A percentile compares a stretch with the other conserved stretches of the same genome.
Conservation (phyloP, 1,140 invertebrate species). For the Drosophila orosa region DNA sequence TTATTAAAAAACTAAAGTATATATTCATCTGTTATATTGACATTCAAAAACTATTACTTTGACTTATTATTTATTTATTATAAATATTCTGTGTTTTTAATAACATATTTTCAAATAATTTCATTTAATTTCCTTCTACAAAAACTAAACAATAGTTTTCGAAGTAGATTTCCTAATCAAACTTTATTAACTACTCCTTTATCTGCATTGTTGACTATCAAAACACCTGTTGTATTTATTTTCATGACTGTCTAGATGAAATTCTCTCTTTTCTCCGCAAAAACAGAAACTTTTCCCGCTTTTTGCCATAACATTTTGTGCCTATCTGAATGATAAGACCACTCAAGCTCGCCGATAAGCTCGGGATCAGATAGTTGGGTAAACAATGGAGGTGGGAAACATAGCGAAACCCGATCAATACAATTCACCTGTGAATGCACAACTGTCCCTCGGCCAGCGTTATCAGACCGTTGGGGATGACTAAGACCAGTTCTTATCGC, state of each 20-base stretch:
- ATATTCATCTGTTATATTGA: too few relatives aligned
- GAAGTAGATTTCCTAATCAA: neutral
- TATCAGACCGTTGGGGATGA: constrained; percentile 23
- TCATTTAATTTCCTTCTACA: neutral
- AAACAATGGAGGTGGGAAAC: constrained; percentile 27
- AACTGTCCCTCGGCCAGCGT: constrained; percentile 18
- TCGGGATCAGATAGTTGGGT: constrained; percentile 21
- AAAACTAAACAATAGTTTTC: neutral
- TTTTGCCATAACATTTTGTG: neutral
- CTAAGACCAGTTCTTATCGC: constrained; percentile 18
- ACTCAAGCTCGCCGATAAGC: constrained; percentile 18
- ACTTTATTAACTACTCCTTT: neutral
- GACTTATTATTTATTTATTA: neutral
- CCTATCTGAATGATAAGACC: constrained; percentile 18
- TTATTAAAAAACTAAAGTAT: neutral
- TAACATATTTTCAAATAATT: neutral
- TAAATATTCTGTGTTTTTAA: neutral
- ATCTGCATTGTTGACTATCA: neutral
- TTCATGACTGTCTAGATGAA: neutral
- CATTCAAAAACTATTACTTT: neutral
- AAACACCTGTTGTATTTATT: constrained; percentile 7
- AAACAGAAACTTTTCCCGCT: neutral
- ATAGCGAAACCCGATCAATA: constrained; percentile 27
- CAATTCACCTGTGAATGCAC: constrained; percentile 27
- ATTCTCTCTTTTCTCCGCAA: neutral